A percentile compares a stretch with the other conserved stretches of the same genome.
These are phyloP conservation scores for Spatulosminthurus flaviceps DNA, from an alignment of 2,888 invertebrate genomes.

Conservation along the genomic window DNA sequence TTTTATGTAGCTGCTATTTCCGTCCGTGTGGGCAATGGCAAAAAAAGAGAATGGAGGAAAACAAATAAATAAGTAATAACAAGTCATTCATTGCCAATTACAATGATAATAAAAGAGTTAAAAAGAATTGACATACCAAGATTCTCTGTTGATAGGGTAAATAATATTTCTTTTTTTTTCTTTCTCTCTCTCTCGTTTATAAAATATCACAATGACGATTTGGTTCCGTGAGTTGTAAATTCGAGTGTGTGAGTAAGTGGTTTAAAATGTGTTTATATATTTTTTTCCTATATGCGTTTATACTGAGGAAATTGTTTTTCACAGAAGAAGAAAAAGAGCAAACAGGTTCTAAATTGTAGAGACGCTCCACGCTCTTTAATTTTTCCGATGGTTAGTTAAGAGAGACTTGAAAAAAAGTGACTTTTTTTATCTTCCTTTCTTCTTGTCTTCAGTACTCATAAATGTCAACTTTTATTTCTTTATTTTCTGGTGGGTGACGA, in stretches of 20 bases:
- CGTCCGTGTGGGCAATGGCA: no score
- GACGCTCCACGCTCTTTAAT: constrained; percentile 11
- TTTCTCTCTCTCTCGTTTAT: constrained; percentile 41
- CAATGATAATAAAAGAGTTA: not conserved
- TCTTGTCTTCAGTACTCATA: constrained; percentile 8
- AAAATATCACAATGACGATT: constrained; percentile 64
- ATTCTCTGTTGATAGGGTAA: constrained; percentile 32
- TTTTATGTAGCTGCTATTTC: no score
- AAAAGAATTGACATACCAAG: constrained; percentile 44
- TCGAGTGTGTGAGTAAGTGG: constrained; percentile 35
- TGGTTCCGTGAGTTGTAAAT: constrained; percentile 62
- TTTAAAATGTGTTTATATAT: not conserved
- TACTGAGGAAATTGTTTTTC: not conserved
- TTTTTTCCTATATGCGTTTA: no score
- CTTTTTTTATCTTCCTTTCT: not conserved
- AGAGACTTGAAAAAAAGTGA: not conserved
- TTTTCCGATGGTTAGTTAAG: not conserved
- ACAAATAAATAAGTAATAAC: constrained; percentile 6
- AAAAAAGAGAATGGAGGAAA: not conserved
- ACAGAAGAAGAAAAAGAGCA: not conserved
- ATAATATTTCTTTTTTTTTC: constrained; percentile 37
- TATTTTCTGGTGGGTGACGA: constrained; percentile 5
- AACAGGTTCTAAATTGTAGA: constrained; percentile 10
- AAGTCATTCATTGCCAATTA: not conserved
- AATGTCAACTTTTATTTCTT: constrained; percentile 22